phyloP scores from a whole-genome alignment of 2,888 invertebrate genomes.

The Diarsia dahlii region DNA sequence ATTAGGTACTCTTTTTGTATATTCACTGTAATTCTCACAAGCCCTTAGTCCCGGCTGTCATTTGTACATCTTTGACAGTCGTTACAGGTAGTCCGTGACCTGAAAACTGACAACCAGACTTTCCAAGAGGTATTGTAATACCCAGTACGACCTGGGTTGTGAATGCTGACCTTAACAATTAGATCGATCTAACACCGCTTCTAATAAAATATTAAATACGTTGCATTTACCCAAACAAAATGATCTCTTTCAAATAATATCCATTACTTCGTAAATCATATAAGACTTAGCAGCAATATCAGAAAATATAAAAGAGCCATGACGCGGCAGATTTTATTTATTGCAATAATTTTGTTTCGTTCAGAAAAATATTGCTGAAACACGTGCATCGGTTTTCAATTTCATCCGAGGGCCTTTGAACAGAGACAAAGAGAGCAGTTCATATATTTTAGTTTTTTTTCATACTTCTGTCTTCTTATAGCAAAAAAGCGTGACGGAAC shows the following conservation, averaged over 20 bases:
- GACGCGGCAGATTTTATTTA: neutral
- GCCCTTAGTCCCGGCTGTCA: too few relatives aligned
- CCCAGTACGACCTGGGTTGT: too few relatives aligned
- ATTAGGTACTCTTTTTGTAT: too few relatives aligned
- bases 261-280: neutral
- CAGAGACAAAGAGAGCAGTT: neutral
- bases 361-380: neutral
- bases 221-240: neutral
- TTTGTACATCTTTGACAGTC: too few relatives aligned
- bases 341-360: neutral
- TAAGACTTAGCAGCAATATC: neutral
- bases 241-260: neutral
- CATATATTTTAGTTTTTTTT: neutral
- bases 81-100: too few relatives aligned
- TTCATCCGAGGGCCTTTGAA: neutral
- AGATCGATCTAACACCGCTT: neutral
- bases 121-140: too few relatives aligned
- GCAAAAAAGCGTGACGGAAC: constrained; percentile 26
- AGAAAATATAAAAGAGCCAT: neutral
- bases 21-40: too few relatives aligned
- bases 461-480: neutral
- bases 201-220: neutral
- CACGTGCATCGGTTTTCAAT: constrained; percentile 1
- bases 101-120: too few relatives aligned
- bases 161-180: too few relatives aligned